Evolutionary conservation across 2,888 invertebrate species (phyloP), one percentile per base, ranked within the genome.

Genomic region (Drosophila parthenogenetica): DNA sequence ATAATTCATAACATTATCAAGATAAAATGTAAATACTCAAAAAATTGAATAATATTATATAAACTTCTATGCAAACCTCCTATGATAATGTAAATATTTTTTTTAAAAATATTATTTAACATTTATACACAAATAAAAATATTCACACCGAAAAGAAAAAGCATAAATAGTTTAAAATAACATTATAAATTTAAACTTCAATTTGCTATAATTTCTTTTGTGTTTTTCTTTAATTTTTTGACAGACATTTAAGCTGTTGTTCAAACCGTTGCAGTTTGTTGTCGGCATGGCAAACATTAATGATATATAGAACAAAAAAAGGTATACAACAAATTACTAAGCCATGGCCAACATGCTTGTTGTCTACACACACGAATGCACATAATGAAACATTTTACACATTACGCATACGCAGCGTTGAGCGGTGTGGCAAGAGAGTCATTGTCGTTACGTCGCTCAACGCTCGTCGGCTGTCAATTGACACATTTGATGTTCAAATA

Each of bases 401-500:
- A 81, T 87, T 79, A 79, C 73, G 79, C 67, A 84, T 87, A 79
- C 83, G 79, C 55, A 51, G 22, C 61, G 51, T 77, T 40, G 22
- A 50, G 46, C 45, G 54, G 17, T 29, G 29, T 19, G 55, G 59
- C 71, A 13, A 35, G 11, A 53, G 65, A 59, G 59, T 53, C 62
- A 43, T 39, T 35, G 46, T 45, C 46, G 29, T 29, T 29, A 29
- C 29, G 29, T 29, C 29, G 29, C 29, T 29, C 29, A 29, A 29
- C 19, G 62, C 67, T 79, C 69, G 73, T 75, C 74, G 73, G 55
- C 49, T 81, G 72, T 78, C 78, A 83, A 84, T 84, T 84, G 82
- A 73, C 79, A 79, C 82, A 76, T 87, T 81, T 81, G 73, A 69
- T 89, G 79, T 77, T 85, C 78, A 84, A 73, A 87, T 75, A 88